Conservation (phyloP, 1,140 invertebrate genomes). For the Heliothis subflexa region DNA sequence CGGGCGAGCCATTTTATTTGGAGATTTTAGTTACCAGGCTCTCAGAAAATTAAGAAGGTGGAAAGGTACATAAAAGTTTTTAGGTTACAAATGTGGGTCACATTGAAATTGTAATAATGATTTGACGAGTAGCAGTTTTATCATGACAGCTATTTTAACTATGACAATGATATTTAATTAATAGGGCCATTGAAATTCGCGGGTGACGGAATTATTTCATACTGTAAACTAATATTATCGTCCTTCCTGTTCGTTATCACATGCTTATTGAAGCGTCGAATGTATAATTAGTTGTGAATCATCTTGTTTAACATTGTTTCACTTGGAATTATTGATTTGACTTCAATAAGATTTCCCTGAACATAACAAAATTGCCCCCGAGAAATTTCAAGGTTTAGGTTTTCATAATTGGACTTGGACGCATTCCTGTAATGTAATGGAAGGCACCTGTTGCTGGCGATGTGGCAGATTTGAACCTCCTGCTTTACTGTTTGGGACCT, state of each 20-base stretch:
- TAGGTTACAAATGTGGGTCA: not conserved
- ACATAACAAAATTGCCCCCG: not conserved
- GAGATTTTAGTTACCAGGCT: too few relatives aligned
- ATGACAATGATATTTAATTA: constrained; percentile 1
- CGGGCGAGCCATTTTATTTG: too few relatives aligned
- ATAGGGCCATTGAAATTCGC: constrained; percentile 28
- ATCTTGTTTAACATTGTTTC: constrained; percentile 26
- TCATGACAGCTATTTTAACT: not conserved
- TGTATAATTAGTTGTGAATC: constrained; percentile 40
- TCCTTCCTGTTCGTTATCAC: constrained; percentile 51
- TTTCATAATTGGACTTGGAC: too few relatives aligned
- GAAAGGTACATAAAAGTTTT: too few relatives aligned
- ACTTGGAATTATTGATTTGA: not conserved
- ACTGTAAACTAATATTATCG: constrained; percentile 22
- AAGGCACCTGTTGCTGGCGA: too few relatives aligned
- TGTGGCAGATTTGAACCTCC: too few relatives aligned
- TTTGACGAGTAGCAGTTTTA: not conserved
- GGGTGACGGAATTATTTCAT: constrained; percentile 25
- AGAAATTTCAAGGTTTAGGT: too few relatives aligned
- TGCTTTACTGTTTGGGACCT: too few relatives aligned
- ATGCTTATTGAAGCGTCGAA: constrained; percentile 47
- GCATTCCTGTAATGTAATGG: too few relatives aligned
- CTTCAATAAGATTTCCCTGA: not conserved
- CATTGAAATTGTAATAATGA: not conserved
- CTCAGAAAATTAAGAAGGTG: too few relatives aligned